Evolutionary conservation across 2,113 vertebrate species (phyloP).

Genomic region (Antigone vipio): DNA sequence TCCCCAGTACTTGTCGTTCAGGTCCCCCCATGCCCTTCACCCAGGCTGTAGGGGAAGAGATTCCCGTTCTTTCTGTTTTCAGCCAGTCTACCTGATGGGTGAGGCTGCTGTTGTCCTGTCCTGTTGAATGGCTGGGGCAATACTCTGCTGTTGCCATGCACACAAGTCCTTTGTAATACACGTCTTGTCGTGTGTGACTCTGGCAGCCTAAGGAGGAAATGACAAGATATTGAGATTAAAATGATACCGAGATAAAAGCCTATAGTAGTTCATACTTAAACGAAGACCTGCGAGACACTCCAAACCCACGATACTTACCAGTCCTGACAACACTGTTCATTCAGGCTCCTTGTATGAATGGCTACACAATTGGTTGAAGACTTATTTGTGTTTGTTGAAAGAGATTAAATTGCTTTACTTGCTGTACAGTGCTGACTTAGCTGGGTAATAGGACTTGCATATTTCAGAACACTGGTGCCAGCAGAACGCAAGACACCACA

Average conservation of each 20-base stretch:
- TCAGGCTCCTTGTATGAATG: too few species aligned
- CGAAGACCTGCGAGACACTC: not conserved
- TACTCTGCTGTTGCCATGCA: not conserved
- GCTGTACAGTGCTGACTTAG: not conserved
- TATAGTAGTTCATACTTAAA: not conserved
- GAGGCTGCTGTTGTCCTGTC: not conserved
- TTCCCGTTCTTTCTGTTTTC: not conserved
- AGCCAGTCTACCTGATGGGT: not conserved
- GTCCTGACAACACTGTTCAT: not conserved
- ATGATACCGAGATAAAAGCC: not conserved
- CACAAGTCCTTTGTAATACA: not conserved
- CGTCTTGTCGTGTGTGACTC: not conserved
- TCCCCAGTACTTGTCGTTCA: accelerated
- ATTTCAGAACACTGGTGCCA: not conserved
- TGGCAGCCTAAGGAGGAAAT: not conserved
- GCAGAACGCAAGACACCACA: not conserved
- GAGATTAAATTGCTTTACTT: not conserved
- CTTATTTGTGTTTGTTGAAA: not conserved
- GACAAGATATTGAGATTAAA: not conserved
- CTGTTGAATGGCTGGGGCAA: not conserved
- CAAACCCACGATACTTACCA: not conserved
- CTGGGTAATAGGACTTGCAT: not conserved
- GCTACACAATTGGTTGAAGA: not conserved
- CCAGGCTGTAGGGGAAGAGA: not conserved
- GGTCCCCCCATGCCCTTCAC: not conserved